phyloP scores from a whole-genome alignment of 2,113 vertebrate species.

The Vanacampus margaritifer region DNA sequence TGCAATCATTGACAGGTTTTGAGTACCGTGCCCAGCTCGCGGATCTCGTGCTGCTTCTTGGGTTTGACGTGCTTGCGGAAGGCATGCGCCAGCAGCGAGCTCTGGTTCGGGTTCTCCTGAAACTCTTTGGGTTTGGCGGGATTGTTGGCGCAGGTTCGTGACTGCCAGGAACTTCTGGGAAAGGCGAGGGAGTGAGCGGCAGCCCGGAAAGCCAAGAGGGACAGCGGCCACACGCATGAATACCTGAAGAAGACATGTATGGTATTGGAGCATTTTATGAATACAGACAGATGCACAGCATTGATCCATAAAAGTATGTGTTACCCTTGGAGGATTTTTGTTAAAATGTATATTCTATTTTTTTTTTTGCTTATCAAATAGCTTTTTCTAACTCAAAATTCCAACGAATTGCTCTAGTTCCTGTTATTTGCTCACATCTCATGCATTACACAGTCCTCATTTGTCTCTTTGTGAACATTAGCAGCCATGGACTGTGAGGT shows the following conservation, averaged over 20 bases:
- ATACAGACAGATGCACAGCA: too few species aligned
- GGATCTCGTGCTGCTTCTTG: constrained; percentile 93
- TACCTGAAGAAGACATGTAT: constrained; percentile 63
- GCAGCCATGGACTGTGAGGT: too few species aligned
- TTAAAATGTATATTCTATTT: too few species aligned
- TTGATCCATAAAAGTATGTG: too few species aligned
- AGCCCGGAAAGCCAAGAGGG: constrained; percentile 81
- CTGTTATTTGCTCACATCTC: too few species aligned
- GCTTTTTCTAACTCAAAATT: too few species aligned
- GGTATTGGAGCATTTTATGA: neutral
- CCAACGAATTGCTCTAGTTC: too few species aligned
- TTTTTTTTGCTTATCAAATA: too few species aligned
- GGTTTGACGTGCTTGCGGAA: constrained; percentile 90
- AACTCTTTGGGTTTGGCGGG: constrained; percentile 73
- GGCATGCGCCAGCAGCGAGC: constrained; percentile 77
- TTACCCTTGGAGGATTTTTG: too few species aligned
- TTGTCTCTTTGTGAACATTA: too few species aligned
- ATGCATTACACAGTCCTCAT: too few species aligned
- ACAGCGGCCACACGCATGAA: constrained; percentile 83
- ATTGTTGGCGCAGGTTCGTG: neutral
- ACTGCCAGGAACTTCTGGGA: constrained; percentile 54
- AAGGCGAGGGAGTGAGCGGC: constrained; percentile 77
- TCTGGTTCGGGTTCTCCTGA: constrained; percentile 80
- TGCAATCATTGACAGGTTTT: neutral
- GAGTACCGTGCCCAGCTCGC: constrained; percentile 76